phyloP scores from a whole-genome alignment of 2,888 invertebrate species.

The Polymixis flavicincta region DNA sequence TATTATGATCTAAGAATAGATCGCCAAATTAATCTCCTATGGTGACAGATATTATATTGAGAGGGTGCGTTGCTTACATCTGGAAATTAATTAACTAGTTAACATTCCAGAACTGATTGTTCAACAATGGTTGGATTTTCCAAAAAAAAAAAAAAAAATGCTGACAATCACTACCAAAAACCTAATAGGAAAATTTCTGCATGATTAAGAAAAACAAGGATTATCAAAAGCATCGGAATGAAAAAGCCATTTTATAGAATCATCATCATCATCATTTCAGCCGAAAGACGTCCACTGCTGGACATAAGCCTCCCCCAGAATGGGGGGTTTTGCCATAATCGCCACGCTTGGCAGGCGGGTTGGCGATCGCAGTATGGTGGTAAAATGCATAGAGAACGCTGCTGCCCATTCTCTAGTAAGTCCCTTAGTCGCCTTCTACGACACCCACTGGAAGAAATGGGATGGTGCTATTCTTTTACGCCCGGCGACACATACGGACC shows the following conservation, averaged over 20 bases:
- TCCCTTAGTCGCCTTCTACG: too few species aligned
- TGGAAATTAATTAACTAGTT: conserved; percentile 22
- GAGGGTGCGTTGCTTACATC: conserved; percentile 24
- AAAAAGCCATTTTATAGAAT: neutral
- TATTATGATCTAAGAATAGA: conserved; percentile 28
- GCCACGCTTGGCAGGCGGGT: too few species aligned
- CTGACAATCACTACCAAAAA: neutral
- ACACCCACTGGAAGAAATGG: too few species aligned
- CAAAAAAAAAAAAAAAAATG: neutral
- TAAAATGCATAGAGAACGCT: too few species aligned
- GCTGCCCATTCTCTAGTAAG: too few species aligned
- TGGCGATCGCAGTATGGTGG: too few species aligned
- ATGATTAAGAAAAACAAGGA: neutral
- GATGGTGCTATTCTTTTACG: too few species aligned
- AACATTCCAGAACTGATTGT: neutral
- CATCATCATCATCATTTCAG: too few species aligned
- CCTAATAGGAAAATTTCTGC: neutral
- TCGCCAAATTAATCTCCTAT: conserved; percentile 8
- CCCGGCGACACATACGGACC: too few species aligned
- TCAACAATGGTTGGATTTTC: neutral
- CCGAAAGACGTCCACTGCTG: too few species aligned
- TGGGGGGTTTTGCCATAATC: too few species aligned
- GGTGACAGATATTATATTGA: conserved; percentile 36
- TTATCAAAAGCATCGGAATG: neutral
- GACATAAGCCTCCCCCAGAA: too few species aligned